Base-by-base conservation (phyloP, 2,113 vertebrate genomes). In the Oryzias melastigma region DNA sequence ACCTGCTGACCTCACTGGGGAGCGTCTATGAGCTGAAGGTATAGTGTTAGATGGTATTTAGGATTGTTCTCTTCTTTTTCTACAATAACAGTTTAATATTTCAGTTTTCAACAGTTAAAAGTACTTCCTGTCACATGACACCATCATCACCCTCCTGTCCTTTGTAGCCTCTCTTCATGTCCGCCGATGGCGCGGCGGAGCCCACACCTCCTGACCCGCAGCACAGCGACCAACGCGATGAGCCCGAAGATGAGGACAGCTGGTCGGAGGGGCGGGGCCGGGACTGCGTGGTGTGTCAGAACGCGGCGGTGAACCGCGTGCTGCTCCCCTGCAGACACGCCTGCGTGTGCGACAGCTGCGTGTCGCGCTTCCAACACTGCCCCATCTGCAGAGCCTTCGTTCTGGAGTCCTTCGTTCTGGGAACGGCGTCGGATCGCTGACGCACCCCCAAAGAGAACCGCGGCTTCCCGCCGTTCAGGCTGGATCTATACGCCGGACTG, bases 211-310 rank as follows among this genome's bases (percentile, higher is more conserved):
- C 72, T 0, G 29, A 49, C 0, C 4, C 72, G 0, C 63, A 79
- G 22, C 69, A 18, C 1, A 64, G 40, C 5, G 16, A 22, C 8
- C 44, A 51, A 18, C 41, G 13, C 1, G 22, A 19, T 4, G 47
- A 49, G 50, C 51, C 51, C 25, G 5, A 27, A 4, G 88, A 90
- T 57, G 90, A 89, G 52, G 85, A 46, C 2, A 87, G 87, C 55
- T 91, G 49, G 69, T 87, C 84, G 0, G 93, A 89, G 40, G 91
- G 90, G 43, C 82, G 7, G 10, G 88, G 86, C 47, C 93, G 85
- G 75, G 96, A 98, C 90, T 99, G 97, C 0, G 95, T 99, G 0
- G 94, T 98, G 3, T 99, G 97, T 85, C 97, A 97, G 82, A 98
- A 98, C 0, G 94, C 93, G 8, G 44, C 90, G 0, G 92, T 98